Evolutionary conservation across 2,888 invertebrate species (phyloP), one percentile per base, ranked within the genome.

Genomic region (Subacronicta megacephala): DNA sequence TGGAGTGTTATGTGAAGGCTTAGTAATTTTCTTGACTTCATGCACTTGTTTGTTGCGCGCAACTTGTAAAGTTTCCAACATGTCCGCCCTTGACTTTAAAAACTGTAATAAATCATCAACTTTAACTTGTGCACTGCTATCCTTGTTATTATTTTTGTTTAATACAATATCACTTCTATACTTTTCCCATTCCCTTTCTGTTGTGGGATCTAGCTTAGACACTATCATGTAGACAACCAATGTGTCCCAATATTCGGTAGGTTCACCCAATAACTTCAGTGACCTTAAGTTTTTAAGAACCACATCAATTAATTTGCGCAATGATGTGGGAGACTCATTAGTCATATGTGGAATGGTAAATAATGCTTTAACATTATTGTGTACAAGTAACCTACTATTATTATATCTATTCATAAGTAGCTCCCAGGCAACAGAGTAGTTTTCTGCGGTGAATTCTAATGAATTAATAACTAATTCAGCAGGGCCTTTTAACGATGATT

Each of bases 91-190:
- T 1, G 20, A 2, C 20, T 20, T 46, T 37, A 46, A 46, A 26
- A 46, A 46, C 36, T 46, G 46, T 36, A 46, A 12, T 6, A 49
- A 49, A 9, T 56, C 38, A 26, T 56, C 15, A 10, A 49, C 9
- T 13, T 17, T 55, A 6, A 53, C 23, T 3, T 36, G 18, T 18
- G 16, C 18, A 1, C 45, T 13, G 45, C 18, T 13, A 15, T 33
- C 35, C 7, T 36, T 45, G 13, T 36, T 13, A 46, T 36, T 6
- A 5, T 3, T n/a, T 18, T 13, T 13, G 7, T 47, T 47, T 9
- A 3, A 15, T 29, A 20, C 20, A 2, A 20, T 20, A 18, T 20
- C 20, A 20, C 20, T 20, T 5, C 20, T 20, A 4, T 20, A 20
- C 5, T 26, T 37, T 17, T 50, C 50, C 41, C 50, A 50, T n/a